phyloP scores from a whole-genome alignment of 2,797 vertebrate genomes.

The Hoplostethus mediterraneus region DNA sequence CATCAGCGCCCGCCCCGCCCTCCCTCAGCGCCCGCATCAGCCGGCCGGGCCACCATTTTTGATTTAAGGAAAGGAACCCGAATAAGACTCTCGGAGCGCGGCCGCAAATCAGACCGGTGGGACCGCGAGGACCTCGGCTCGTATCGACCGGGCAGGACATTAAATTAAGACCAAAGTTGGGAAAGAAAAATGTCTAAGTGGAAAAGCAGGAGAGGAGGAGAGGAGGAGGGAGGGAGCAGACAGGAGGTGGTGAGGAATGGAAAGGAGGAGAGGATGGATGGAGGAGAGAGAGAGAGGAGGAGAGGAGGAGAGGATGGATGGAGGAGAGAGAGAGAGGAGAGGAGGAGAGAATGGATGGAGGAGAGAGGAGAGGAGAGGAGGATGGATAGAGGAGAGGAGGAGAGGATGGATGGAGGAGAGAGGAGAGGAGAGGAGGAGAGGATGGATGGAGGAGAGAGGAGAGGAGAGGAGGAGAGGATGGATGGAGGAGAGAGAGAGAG shows the following conservation, averaged over 20 bases:
- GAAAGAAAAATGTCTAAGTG: conserved; percentile 36
- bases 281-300: not conserved
- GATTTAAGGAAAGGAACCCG: conserved; percentile 50
- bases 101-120: conserved; percentile 56
- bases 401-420: not conserved
- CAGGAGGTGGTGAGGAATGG: not conserved
- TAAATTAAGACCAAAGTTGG: conserved; percentile 56
- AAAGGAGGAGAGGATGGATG: not conserved
- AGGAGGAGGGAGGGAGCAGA: not conserved
- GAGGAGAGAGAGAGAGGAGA: not conserved
- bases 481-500: not conserved
- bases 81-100: conserved; percentile 34
- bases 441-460: not conserved
- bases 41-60: conserved; percentile 49
- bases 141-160: conserved; percentile 72
- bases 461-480: not conserved
- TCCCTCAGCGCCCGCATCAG: conserved; percentile 19
- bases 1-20: conserved; percentile 26
- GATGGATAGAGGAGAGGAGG: not conserved
- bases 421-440: not conserved
- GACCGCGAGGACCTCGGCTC: conserved; percentile 50
- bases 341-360: not conserved
- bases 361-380: not conserved
- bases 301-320: not conserved
- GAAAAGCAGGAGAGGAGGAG: conserved; percentile 11